Base-by-base conservation (phyloP, 2,113 vertebrate genomes). In the Asarcornis scutulata region DNA sequence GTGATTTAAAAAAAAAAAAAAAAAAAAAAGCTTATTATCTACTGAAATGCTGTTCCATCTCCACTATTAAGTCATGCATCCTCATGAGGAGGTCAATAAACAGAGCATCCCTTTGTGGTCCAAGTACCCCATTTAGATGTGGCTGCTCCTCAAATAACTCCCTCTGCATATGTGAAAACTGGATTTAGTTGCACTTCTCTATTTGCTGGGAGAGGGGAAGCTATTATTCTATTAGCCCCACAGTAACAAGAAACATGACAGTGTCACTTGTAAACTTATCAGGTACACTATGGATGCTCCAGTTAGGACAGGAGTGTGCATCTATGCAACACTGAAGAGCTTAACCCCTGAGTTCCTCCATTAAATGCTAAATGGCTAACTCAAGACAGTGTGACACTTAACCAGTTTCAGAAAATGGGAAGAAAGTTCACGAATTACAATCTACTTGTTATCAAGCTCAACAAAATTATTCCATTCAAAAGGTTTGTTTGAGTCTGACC, bases 381-480 rank as follows among this genome's bases (percentile, higher is more conserved):
- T 58, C 20, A 75, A 86, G 34, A 67, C n/a, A 77, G 73, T 5
- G 5, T 32, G 27, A 66, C 9, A 67, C 12, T 71, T 55, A 59
- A 74, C 7, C 15, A 6, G 13, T 46, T 86, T 56, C 53, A 89
- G 29, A 63, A 63, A 83, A 90, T 1, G 67, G 17, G 14, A 74
- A 78, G 17, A 52, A 64, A 82, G 34, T 67, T 53, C 3, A 1
- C 73, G 36, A 50, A 36, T 59, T 86, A 80, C 17, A 72, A 76
- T n/a, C 68, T 77, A 73, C 27, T 83, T 89, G 60, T 74, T 59
- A 66, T 14, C 0, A 11, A 84, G 55, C 82, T 78, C 79, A 68
- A 93, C 74, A 40, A 63, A 94, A 59, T 73, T 62, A 74, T 71
- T 88, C 40, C 31, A 74, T 74, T 86, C 76, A 83, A 88, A 91